A percentile compares a stretch with the other conserved stretches of the same genome.
These are phyloP conservation scores for Elanoides forficatus DNA, from an alignment of 2,113 vertebrate species.

Conservation along the genomic window DNA sequence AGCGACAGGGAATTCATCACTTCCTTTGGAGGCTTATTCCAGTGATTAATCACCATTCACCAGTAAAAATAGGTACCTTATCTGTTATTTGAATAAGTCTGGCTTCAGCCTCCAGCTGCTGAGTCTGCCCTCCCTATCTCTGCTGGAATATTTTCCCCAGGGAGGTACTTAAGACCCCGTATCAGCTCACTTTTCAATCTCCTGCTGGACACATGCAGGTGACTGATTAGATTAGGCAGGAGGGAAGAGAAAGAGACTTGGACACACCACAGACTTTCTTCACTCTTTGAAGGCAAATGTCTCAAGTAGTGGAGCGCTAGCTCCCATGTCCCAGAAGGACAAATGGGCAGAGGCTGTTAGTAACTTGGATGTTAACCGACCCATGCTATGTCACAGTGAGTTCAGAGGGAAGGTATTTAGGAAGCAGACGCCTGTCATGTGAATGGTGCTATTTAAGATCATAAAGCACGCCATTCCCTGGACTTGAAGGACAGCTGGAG, in stretches of 20 bases:
- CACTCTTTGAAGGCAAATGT: neutral
- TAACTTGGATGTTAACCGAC: neutral
- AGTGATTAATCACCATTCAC: neutral
- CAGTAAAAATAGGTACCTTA: neutral
- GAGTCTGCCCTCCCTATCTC: neutral
- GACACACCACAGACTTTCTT: neutral
- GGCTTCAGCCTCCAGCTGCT: neutral
- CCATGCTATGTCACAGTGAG: neutral
- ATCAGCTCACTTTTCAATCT: neutral
- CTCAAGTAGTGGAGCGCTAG: neutral
- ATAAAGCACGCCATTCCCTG: neutral
- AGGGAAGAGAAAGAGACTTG: neutral
- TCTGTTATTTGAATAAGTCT: neutral
- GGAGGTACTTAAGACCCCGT: neutral
- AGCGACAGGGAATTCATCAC: neutral
- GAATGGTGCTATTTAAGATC: neutral
- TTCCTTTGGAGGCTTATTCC: neutral
- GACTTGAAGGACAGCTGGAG: neutral
- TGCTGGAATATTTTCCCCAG: neutral
- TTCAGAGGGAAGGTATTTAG: slow-evolving; percentile 32
- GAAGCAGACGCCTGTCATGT: neutral
- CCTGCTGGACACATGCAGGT: neutral
- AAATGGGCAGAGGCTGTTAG: neutral
- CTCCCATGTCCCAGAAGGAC: neutral
- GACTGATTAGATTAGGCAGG: neutral